Conservation (phyloP, 2,797 vertebrate species). For the Telmatherina bonti region DNA sequence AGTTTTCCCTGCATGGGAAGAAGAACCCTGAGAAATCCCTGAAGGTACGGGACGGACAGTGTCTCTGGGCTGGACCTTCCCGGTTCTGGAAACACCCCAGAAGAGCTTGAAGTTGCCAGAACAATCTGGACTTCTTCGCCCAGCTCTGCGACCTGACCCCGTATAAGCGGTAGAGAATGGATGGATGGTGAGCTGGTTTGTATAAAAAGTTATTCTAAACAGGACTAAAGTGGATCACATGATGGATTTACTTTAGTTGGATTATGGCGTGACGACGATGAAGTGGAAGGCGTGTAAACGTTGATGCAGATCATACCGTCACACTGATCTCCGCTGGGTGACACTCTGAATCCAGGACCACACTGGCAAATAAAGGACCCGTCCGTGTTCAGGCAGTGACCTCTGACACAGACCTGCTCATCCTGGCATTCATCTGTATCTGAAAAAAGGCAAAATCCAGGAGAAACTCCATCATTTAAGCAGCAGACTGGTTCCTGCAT, state of each 20-base stretch:
- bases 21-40: too few relatives aligned
- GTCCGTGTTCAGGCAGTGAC: conserved; percentile 92
- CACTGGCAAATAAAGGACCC: conserved; percentile 93
- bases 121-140: too few relatives aligned
- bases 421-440: conserved; percentile 94
- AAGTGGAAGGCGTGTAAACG: background rate
- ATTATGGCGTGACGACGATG: background rate
- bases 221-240: too few relatives aligned
- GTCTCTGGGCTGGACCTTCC: too few relatives aligned
- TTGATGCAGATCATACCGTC: conserved; percentile 83
- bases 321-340: conserved; percentile 87
- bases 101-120: too few relatives aligned
- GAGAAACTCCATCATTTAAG: background rate
- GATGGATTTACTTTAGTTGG: background rate
- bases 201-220: too few relatives aligned
- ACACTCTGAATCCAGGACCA: conserved; percentile 86
- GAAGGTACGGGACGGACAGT: too few relatives aligned
- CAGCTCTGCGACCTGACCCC: too few relatives aligned
- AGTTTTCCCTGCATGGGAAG: too few relatives aligned
- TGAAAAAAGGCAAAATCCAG: conserved; percentile 62
- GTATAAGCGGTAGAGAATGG: too few relatives aligned
- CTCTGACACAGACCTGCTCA: conserved; percentile 84
- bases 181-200: too few relatives aligned
- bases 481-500: background rate
- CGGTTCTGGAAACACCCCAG: too few relatives aligned